Conservation (phyloP, 2,113 vertebrate genomes). For the Redunca redunca region DNA sequence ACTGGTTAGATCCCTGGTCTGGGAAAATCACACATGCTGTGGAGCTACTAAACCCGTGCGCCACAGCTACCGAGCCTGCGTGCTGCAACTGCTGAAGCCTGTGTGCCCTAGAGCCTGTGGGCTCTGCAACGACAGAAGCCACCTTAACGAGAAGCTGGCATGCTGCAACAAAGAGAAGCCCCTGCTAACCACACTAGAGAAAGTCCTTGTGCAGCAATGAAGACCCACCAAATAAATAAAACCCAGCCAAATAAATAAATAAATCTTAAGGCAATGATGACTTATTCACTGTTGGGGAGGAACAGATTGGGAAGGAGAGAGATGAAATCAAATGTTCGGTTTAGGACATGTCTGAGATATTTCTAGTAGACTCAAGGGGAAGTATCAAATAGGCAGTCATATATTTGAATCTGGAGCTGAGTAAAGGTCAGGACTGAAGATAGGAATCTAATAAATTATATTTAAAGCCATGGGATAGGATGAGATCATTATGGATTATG, state of each 20-base stretch:
- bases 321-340: neutral
- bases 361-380: neutral
- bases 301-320: neutral
- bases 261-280: neutral
- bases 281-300: neutral
- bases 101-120: neutral
- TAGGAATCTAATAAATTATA: neutral
- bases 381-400: neutral
- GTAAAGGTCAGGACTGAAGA: neutral
- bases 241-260: neutral
- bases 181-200: neutral
- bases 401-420: constrained; percentile 26
- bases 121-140: neutral
- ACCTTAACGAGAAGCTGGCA: neutral
- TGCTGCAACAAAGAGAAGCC: neutral
- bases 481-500: neutral
- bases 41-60: neutral
- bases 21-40: neutral
- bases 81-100: neutral
- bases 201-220: neutral
- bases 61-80: neutral
- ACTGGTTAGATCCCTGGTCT: neutral
- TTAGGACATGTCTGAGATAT: neutral
- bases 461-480: neutral
- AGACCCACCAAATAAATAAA: neutral